Base-by-base conservation (phyloP, 2,113 vertebrate species). In the Delphinus delphis region DNA sequence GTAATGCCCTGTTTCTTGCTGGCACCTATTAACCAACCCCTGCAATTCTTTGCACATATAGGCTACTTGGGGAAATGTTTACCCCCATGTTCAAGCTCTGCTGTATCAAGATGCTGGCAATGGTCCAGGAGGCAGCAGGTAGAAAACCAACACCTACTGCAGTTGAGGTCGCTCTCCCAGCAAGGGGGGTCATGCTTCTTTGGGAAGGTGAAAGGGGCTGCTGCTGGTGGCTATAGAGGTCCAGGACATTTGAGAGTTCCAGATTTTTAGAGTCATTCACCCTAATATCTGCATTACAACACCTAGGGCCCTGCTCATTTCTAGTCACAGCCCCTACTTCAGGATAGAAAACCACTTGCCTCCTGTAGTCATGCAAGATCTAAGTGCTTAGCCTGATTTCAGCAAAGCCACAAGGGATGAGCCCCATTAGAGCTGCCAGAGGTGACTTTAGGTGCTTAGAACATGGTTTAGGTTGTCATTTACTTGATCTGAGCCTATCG, bases 91-190 rank as follows among this genome's bases (percentile, higher is more conserved):
- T 44, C 14, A 5, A 28, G 33, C 15, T 6, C n/a, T 28, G 41
- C 47, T 25, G 33, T 18, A 10, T 28, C 2, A 1, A 5, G 21
- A 6, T 38, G 47, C 44, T 41, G 11, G 10, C 25, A 7, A 3
- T 0, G 68, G 47, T 3, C 7, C 41, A 55, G 0, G 4, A 10
- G 1, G 5, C 0, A 3, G 10, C 7, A 28, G 23, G 14, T 1
- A 7, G 17, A 20, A 26, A 60, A 33, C 0, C 1, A 25, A n/a
- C 8, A 44, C n/a, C 28, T 36, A 38, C 20, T 28, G 25, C 36
- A 13, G 2, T 21, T 20, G 31, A 67, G 23, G 25, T 8, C n/a
- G 11, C 9, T 28, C 0, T 80, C n/a, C 3, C 3, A 3, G 26
- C 36, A 44, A 28, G 36, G 36, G n/a, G 55, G 65, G 15, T 3